phyloP scores from a whole-genome alignment of 1,140 invertebrate genomes.

The Drosophila bipectinata region DNA sequence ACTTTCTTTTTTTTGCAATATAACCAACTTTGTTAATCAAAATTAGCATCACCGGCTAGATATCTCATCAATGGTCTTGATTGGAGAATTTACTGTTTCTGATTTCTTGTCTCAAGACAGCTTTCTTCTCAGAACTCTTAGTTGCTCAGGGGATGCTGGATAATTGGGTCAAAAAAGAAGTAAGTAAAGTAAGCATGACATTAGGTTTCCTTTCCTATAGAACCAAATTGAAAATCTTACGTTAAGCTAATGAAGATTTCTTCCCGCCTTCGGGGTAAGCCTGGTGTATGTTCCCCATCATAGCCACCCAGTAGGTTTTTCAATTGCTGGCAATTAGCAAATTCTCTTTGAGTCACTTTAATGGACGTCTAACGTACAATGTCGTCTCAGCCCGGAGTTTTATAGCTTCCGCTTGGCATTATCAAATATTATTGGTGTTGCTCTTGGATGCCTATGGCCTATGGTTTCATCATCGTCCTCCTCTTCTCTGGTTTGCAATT shows the following conservation, averaged over 20 bases:
- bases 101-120: background rate
- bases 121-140: background rate
- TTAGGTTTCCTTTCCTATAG: background rate
- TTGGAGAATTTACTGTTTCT: background rate
- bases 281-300: background rate
- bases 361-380: constrained; percentile 41
- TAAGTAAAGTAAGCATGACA: background rate
- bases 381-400: constrained; percentile 50
- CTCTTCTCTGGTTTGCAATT: constrained; percentile 36
- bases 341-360: constrained; percentile 46
- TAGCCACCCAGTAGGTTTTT: constrained; percentile 15
- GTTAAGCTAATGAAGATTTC: background rate
- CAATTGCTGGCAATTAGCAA: constrained; percentile 77
- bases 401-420: constrained; percentile 80
- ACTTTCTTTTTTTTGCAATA: constrained; percentile 15
- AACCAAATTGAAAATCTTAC: background rate
- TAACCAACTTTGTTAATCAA: background rate
- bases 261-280: background rate
- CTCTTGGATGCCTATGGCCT: constrained; percentile 21
- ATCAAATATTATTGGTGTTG: constrained; percentile 77
- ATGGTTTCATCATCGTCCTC: constrained; percentile 13
- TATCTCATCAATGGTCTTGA: background rate
- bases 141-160: background rate
- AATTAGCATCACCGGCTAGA: constrained; percentile 7
- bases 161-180: background rate